These are phyloP conservation scores for Sarcophilus harrisii DNA, from an alignment of 2,797 vertebrate species.

Conservation along the genomic window DNA sequence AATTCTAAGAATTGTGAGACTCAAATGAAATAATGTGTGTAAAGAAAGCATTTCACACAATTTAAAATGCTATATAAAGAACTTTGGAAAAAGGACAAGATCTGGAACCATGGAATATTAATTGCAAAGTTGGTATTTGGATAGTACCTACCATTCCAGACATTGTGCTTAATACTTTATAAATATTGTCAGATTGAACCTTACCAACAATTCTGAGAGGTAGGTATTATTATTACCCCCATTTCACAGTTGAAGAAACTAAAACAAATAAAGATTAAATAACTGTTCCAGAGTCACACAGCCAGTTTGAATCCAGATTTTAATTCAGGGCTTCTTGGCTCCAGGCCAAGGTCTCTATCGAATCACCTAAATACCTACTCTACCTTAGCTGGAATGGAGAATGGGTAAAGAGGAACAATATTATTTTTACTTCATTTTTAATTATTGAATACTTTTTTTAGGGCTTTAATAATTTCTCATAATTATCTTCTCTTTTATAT, in stretches of 20 bases:
- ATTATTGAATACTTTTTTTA: not conserved
- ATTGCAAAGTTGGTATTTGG: not conserved
- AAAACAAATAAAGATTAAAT: not conserved
- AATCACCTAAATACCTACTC: not conserved
- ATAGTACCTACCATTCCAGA: not conserved
- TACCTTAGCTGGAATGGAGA: not conserved
- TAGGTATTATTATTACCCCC: not conserved
- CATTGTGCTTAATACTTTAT: not conserved
- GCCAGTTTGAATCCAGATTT: not conserved
- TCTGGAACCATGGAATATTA: not conserved
- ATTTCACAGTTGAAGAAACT: not conserved
- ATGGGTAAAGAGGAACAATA: not conserved
- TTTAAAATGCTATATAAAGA: not conserved
- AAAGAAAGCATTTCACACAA: not conserved
- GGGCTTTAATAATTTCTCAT: not conserved
- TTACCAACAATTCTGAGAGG: not conserved
- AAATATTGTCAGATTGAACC: not conserved
- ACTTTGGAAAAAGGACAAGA: not conserved
- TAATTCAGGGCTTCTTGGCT: not conserved
- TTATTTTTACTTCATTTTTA: not conserved
- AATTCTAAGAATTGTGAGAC: not conserved
- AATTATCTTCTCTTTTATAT: not conserved
- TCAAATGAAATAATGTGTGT: not conserved
- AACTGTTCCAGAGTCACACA: not conserved
- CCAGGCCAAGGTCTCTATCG: not conserved